Evolutionary conservation across 2,113 vertebrate species (phyloP).

Genomic region (cattle (Bos taurus)): ARS-UCD2.0 NC_037333.1:28658501-28659000

Average conservation of each 20-base stretch:
- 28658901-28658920: no score
- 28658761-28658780: not conserved
- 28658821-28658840: conserved; percentile 48
- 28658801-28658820: conserved; percentile 18
- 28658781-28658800: not conserved
- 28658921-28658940: no score
- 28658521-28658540: not conserved
- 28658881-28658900: no score
- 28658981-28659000: no score
- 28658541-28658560: not conserved
- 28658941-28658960: no score
- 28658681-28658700: not conserved
- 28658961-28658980: no score
- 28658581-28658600: not conserved
- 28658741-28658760: conserved; percentile 30
- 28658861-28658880: not conserved
- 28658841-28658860: conserved; percentile 72
- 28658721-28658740: conserved; percentile 28
- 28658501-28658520: not conserved
- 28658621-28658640: not conserved
- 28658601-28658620: not conserved
- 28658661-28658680: conserved; percentile 51
- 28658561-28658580: not conserved
- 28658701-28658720: conserved; percentile 27
- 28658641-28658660: conserved; percentile 11